phyloP scores from a whole-genome alignment of 2,113 vertebrate genomes.

The Phrynosoma platyrhinos region DNA sequence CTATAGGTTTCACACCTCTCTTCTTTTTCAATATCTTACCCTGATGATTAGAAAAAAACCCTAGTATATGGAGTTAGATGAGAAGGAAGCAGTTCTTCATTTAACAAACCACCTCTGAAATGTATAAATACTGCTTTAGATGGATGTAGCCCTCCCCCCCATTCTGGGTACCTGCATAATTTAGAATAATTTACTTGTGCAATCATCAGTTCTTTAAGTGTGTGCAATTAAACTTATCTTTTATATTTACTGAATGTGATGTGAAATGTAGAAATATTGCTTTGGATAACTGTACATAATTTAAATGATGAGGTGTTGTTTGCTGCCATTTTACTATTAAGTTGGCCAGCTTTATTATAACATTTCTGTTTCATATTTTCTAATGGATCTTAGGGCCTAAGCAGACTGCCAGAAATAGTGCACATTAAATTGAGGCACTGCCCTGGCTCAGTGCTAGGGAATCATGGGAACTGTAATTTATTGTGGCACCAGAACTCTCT shows the following conservation, averaged over 20 bases:
- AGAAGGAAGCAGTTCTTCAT: background rate
- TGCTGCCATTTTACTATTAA: conserved; percentile 46
- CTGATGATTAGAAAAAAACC: too few species aligned
- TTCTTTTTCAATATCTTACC: too few species aligned
- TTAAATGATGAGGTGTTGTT: conserved; percentile 62
- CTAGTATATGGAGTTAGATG: background rate
- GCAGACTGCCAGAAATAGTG: too few species aligned
- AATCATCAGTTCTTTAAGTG: background rate
- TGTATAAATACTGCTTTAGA: background rate
- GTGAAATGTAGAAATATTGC: conserved; percentile 44
- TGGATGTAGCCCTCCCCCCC: too few species aligned
- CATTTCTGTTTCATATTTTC: background rate
- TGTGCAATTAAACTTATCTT: conserved; percentile 40
- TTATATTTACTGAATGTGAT: conserved; percentile 11
- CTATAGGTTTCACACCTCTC: too few species aligned
- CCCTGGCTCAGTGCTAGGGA: too few species aligned
- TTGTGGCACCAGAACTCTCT: too few species aligned
- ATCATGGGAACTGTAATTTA: too few species aligned
- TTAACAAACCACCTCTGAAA: background rate
- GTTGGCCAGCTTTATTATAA: background rate
- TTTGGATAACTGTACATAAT: conserved; percentile 68
- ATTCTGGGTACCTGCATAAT: background rate
- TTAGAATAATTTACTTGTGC: background rate
- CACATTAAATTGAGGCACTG: too few species aligned
- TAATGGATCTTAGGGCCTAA: background rate